A percentile compares a stretch with the other conserved stretches of the same genome.
phyloP scores from a whole-genome alignment of 2,113 vertebrate genomes.

The Loxodonta africana region DNA sequence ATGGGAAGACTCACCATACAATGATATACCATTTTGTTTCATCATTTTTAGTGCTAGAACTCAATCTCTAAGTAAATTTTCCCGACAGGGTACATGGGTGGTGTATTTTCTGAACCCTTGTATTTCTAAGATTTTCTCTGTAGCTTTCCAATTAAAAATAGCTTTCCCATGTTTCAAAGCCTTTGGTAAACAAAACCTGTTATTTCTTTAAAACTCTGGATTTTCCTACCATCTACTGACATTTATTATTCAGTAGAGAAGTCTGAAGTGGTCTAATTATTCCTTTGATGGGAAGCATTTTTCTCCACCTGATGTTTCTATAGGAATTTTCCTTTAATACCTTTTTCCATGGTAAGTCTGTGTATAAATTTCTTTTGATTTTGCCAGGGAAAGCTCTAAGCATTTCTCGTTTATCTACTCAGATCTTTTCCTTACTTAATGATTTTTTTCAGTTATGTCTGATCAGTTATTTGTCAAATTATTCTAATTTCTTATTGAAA shows the following conservation, averaged over 20 bases:
- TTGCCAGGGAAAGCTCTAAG: background rate
- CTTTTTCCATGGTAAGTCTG: background rate
- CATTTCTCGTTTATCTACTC: background rate
- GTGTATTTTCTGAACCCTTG: background rate
- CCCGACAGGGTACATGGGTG: background rate
- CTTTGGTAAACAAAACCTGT: background rate
- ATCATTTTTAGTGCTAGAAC: background rate
- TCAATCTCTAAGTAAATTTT: background rate
- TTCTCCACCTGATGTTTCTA: background rate
- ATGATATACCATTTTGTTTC: background rate
- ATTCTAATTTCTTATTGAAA: background rate
- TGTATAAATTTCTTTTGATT: background rate
- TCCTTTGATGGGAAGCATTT: background rate
- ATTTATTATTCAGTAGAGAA: background rate
- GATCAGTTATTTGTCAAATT: background rate
- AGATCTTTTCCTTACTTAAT: background rate
- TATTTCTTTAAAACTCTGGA: background rate
- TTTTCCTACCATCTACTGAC: background rate
- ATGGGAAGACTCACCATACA: background rate
- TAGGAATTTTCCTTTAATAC: slow-evolving; percentile 17
- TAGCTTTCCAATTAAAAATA: background rate
- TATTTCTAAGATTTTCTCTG: background rate
- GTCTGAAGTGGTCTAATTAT: background rate
- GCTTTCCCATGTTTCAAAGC: background rate
- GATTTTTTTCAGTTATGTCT: background rate